phyloP scores from a whole-genome alignment of 2,113 vertebrate genomes.

The Melierax canorus region DNA sequence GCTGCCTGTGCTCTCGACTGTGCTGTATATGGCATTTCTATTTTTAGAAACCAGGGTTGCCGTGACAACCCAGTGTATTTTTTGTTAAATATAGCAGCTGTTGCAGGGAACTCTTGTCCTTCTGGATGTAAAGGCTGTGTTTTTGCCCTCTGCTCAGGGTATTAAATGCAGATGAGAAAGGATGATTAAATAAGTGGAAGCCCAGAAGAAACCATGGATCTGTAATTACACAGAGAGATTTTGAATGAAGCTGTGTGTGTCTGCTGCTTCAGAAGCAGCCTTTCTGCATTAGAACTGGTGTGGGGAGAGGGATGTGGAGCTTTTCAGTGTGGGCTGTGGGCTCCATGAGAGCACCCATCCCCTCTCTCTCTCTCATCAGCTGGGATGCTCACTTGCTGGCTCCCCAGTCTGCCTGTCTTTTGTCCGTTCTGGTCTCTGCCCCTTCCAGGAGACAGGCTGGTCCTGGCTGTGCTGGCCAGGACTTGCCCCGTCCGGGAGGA shows the following conservation, averaged over 20 bases:
- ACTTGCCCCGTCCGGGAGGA: background rate
- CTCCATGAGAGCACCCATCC: background rate
- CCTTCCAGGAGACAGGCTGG: background rate
- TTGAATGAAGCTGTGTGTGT: rapidly evolving
- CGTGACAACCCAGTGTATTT: slow-evolving; percentile 56
- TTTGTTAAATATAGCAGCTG: slow-evolving; percentile 69
- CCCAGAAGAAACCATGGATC: background rate
- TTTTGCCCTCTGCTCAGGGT: background rate
- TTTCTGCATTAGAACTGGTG: background rate
- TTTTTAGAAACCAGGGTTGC: slow-evolving; percentile 68
- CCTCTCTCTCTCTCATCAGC: background rate
- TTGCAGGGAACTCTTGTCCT: slow-evolving; percentile 43
- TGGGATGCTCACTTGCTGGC: background rate
- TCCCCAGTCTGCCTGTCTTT: background rate
- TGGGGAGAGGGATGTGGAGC: background rate
- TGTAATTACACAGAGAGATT: background rate
- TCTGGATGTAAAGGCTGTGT: slow-evolving; percentile 15
- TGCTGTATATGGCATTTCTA: slow-evolving; percentile 25
- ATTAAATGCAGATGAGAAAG: background rate
- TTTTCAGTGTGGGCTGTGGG: background rate
- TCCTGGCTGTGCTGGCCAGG: background rate
- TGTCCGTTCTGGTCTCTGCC: background rate
- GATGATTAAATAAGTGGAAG: background rate
- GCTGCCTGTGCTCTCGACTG: background rate
- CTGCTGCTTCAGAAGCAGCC: background rate